These are phyloP conservation scores for western clawed frog (Xenopus tropicalis) DNA, from an alignment of 2,113 vertebrate species.

Conservation along the genomic window DNA sequence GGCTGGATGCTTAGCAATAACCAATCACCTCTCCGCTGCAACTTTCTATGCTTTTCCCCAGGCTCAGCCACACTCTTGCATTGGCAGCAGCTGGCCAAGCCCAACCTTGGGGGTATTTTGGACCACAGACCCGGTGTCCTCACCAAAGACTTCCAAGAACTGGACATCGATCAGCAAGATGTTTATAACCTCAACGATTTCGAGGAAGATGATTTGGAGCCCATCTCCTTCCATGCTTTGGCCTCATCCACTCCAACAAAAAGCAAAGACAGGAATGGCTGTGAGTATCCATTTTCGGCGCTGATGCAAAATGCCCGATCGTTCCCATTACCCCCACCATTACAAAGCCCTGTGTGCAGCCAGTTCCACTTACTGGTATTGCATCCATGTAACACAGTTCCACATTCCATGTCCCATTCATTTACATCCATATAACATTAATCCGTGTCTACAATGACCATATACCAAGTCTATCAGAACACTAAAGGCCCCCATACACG, in stretches of 20 bases:
- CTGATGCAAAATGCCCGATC: too few relatives aligned
- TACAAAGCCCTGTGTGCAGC: too few relatives aligned
- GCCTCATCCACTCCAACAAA: conserved; percentile 53
- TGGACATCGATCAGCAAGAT: conserved; percentile 74
- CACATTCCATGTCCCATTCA: too few relatives aligned
- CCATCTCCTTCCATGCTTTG: conserved; percentile 54
- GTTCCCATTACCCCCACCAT: too few relatives aligned
- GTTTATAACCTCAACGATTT: conserved; percentile 81
- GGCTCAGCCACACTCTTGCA: conserved; percentile 79
- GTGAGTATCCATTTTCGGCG: conserved; percentile 64
- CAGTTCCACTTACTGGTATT: too few relatives aligned
- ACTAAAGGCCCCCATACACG: too few relatives aligned
- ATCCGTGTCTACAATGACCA: too few relatives aligned
- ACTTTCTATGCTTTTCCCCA: conserved; percentile 37
- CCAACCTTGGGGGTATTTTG: conserved; percentile 74
- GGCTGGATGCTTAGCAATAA: too few relatives aligned
- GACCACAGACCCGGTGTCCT: conserved; percentile 74
- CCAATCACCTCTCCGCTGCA: neutral
- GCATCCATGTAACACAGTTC: too few relatives aligned
- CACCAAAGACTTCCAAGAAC: conserved; percentile 82
- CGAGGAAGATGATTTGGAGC: conserved; percentile 79
- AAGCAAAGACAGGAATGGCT: conserved; percentile 53
- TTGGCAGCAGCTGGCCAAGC: conserved; percentile 83
- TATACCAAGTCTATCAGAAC: too few relatives aligned
- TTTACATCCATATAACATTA: too few relatives aligned